Percentiles rank a stretch among this genome's conserved stretches.
Evolutionary conservation across 2,888 invertebrate genomes (phyloP).

Genomic region (Oscheius myriophilus): DNA sequence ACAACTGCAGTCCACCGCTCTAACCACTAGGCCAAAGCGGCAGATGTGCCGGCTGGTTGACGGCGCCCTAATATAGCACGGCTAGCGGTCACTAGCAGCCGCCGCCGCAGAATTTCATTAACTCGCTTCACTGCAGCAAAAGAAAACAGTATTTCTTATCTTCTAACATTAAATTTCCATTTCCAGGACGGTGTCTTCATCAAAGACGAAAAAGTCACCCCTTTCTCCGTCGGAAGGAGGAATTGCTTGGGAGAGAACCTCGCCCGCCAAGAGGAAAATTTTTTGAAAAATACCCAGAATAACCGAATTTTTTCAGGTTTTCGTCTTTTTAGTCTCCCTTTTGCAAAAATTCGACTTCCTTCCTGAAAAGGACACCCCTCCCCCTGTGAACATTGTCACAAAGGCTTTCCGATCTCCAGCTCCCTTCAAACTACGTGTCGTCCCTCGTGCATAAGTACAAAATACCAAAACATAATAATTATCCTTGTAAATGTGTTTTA

Average conservation of each 20-base stretch:
- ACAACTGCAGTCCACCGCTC: too few relatives aligned
- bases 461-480: background rate
- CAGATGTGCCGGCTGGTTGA: too few relatives aligned
- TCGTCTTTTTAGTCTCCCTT: slow-evolving; percentile 46
- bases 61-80: too few relatives aligned
- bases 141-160: background rate
- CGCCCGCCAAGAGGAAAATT: slow-evolving; percentile 42
- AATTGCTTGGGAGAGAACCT: slow-evolving; percentile 45
- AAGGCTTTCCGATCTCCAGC: slow-evolving; percentile 44
- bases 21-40: too few relatives aligned
- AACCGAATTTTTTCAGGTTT: slow-evolving; percentile 30
- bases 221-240: slow-evolving; percentile 48
- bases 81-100: too few relatives aligned
- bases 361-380: slow-evolving; percentile 31
- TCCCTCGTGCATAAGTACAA: slow-evolving; percentile 28
- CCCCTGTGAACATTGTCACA: slow-evolving; percentile 42
- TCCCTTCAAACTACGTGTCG: slow-evolving; percentile 36
- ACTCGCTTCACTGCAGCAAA: too few relatives aligned
- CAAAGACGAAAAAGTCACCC: slow-evolving; percentile 43
- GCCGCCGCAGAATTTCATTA: too few relatives aligned
- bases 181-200: slow-evolving; percentile 38
- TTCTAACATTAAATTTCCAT: background rate
- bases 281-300: too few relatives aligned
- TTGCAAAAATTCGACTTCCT: slow-evolving; percentile 40
- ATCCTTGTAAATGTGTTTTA: too few relatives aligned